phyloP scores from a whole-genome alignment of 1,140 invertebrate genomes.

The Maniola jurtina region DNA sequence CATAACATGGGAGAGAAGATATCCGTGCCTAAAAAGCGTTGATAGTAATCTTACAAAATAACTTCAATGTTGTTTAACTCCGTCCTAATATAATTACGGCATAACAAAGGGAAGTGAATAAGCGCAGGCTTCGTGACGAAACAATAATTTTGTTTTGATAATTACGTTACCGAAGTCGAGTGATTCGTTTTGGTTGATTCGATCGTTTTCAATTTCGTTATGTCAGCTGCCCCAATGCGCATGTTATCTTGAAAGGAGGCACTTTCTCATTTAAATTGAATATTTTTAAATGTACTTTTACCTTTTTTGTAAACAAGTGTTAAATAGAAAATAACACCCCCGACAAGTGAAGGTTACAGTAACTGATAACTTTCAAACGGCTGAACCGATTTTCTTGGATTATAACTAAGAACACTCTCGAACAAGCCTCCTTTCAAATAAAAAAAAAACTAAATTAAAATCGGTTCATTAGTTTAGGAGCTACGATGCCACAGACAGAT shows the following conservation, averaged over 20 bases:
- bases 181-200: slow-evolving; percentile 50
- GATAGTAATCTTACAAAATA: not conserved
- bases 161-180: slow-evolving; percentile 50
- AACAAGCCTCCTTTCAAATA: too few species aligned
- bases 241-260: not conserved
- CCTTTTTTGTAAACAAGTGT: too few species aligned
- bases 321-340: too few species aligned
- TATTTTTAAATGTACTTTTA: too few species aligned
- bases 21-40: not conserved
- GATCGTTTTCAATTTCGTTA: slow-evolving; percentile 41
- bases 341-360: too few species aligned
- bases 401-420: too few species aligned
- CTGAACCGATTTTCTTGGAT: too few species aligned
- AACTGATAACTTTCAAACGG: too few species aligned
- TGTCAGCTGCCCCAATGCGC: slow-evolving; percentile 2
- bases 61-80: not conserved
- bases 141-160: slow-evolving; percentile 59
- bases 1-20: not conserved
- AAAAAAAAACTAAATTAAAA: too few species aligned
- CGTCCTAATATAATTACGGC: slow-evolving; percentile 15
- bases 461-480: too few species aligned
- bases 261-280: too few species aligned
- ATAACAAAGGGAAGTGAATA: slow-evolving; percentile 37
- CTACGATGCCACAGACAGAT: too few species aligned
- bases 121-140: slow-evolving; percentile 50